These are phyloP conservation scores for Brachypteracias leptosomus DNA, from an alignment of 2,113 vertebrate genomes.

Conservation along the genomic window DNA sequence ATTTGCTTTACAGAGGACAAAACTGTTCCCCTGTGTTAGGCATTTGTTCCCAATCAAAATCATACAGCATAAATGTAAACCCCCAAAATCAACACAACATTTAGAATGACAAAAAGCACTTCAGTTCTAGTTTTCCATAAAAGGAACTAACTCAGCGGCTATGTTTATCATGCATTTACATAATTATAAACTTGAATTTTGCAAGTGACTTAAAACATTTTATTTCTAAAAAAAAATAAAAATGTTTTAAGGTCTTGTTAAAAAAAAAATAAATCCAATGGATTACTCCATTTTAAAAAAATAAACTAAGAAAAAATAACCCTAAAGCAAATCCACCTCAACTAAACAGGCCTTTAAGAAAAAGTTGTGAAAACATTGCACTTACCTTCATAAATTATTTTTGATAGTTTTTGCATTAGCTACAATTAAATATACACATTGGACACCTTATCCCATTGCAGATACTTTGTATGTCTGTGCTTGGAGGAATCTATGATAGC, in stretches of 20 bases:
- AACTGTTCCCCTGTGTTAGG: neutral
- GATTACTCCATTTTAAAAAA: neutral
- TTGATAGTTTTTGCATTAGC: neutral
- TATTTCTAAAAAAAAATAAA: neutral
- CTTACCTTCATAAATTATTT: neutral
- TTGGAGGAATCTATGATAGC: neutral
- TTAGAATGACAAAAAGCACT: neutral
- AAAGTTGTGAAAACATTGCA: neutral
- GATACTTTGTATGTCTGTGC: neutral
- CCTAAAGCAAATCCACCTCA: neutral
- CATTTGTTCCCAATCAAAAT: neutral
- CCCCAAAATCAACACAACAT: neutral
- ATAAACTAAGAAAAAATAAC: neutral
- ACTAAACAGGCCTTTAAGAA: neutral
- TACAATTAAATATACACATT: neutral
- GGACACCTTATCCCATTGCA: neutral
- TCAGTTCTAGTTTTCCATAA: neutral
- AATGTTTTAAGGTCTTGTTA: neutral
- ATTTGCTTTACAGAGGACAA: slow-evolving; percentile 10
- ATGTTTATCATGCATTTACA: neutral
- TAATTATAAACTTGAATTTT: neutral
- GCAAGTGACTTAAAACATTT: neutral
- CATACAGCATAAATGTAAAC: neutral
- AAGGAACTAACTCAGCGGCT: neutral
- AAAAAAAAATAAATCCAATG: neutral